Conservation (phyloP, 2,888 invertebrate genomes). For the Pollenia amentaria region DNA sequence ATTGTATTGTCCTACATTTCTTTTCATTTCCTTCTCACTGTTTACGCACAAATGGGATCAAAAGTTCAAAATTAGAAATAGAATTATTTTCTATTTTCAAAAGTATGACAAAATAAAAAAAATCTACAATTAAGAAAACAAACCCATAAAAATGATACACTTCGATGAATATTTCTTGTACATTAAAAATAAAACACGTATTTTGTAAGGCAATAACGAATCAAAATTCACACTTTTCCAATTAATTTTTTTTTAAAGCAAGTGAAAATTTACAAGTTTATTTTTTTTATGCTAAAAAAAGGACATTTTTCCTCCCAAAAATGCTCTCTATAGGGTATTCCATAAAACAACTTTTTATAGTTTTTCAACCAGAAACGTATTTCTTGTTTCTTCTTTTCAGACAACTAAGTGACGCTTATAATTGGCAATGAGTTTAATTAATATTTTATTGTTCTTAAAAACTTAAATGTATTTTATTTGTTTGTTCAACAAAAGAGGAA, state of each 20-base stretch:
- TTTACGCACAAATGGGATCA: background rate
- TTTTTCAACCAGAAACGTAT: background rate
- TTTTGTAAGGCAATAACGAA: background rate
- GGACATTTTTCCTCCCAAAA: background rate
- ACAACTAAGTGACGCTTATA: conserved; percentile 52
- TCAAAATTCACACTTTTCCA: background rate
- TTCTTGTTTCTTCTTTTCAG: background rate
- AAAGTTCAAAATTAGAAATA: background rate
- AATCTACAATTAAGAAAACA: conserved; percentile 21
- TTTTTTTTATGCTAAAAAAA: no score
- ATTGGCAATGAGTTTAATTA: conserved; percentile 47
- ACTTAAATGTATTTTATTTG: conserved; percentile 49
- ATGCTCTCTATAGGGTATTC: background rate
- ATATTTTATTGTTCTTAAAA: conserved; percentile 59
- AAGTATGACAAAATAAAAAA: conserved; percentile 1
- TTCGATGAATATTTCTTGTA: background rate
- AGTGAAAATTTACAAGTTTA: no score
- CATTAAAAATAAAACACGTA: background rate
- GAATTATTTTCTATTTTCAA: background rate
- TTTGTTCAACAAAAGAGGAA: background rate
- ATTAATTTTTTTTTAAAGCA: background rate
- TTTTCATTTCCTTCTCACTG: background rate
- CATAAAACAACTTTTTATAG: background rate
- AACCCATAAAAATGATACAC: conserved; percentile 9
- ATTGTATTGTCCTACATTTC: background rate